Percentiles rank a stretch among this genome's conserved stretches.
Evolutionary conservation across 2,113 vertebrate genomes (phyloP).

Genomic region (Laticauda colubrina): DNA sequence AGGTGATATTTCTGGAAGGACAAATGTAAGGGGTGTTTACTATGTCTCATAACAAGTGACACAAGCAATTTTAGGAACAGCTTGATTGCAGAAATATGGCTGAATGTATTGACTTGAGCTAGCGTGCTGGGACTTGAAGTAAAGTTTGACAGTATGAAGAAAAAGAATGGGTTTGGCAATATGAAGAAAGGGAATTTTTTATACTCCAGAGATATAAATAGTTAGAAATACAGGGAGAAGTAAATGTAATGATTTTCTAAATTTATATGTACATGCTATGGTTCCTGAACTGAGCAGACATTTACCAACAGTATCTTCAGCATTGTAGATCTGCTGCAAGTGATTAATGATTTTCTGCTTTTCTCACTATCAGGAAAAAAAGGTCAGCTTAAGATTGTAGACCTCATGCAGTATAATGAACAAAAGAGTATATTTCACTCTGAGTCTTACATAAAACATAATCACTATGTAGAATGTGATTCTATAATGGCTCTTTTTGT

Average conservation of each 20-base stretch:
- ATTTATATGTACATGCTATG: not conserved
- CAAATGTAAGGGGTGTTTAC: not conserved
- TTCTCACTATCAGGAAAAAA: not conserved
- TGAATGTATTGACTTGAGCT: not conserved
- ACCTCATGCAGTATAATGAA: not conserved
- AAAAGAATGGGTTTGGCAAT: not conserved
- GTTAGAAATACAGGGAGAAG: not conserved
- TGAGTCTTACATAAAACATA: not conserved
- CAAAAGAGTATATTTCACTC: not conserved
- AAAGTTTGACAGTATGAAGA: not conserved
- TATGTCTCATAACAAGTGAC: slow-evolving; percentile 1
- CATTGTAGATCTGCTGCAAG: not conserved
- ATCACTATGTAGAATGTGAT: not conserved
- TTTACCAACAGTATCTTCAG: not conserved
- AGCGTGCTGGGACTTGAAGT: not conserved
- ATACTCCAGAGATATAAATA: not conserved
- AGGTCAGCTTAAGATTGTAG: not conserved
- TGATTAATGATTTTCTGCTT: not conserved
- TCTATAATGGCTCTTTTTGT: not conserved
- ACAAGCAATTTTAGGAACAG: slow-evolving; percentile 15
- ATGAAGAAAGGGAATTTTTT: not conserved
- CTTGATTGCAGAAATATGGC: slow-evolving; percentile 4
- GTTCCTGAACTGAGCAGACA: not conserved
- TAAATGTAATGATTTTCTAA: not conserved
- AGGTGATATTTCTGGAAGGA: not conserved